A percentile compares a stretch with the other conserved stretches of the same genome.
Evolutionary conservation across 2,888 invertebrate species (phyloP).

Genomic region (Aporophyla nigra): DNA sequence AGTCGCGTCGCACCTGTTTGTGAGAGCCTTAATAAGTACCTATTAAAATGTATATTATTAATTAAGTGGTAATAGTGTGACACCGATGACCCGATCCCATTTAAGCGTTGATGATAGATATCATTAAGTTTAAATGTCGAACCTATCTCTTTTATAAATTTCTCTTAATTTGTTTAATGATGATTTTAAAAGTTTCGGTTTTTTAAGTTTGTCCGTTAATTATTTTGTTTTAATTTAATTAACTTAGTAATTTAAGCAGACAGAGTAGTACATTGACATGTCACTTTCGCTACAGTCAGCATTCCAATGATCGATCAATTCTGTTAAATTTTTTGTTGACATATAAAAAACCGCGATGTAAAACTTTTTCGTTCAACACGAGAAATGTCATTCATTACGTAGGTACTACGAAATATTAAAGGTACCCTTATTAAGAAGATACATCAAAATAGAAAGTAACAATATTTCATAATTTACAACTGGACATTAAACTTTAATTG

Average conservation of each 20-base stretch:
- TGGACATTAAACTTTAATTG: slow-evolving; percentile 55
- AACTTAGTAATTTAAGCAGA: background rate
- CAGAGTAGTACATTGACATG: slow-evolving; percentile 25
- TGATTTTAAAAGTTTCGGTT: background rate
- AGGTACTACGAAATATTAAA: background rate
- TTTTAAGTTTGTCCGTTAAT: background rate
- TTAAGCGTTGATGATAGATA: slow-evolving; percentile 19
- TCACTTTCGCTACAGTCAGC: slow-evolving; percentile 35
- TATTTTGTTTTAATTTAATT: background rate
- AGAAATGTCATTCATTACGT: slow-evolving; percentile 10
- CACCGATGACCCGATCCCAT: slow-evolving; percentile 55
- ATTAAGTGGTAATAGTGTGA: slow-evolving; percentile 37
- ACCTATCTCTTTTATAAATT: slow-evolving; percentile 13
- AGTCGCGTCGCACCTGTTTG: too few relatives aligned
- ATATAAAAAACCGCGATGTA: background rate
- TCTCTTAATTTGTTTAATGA: background rate
- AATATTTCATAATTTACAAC: slow-evolving; percentile 35
- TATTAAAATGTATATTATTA: slow-evolving; percentile 5
- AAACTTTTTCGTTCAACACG: background rate
- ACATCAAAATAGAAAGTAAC: slow-evolving; percentile 21
- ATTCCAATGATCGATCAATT: slow-evolving; percentile 12
- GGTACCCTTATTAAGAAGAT: slow-evolving; percentile 6
- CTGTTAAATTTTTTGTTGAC: background rate
- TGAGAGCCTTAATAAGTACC: too few relatives aligned
- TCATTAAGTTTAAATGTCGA: background rate